phyloP scores from a whole-genome alignment of 2,888 invertebrate genomes.

The Nymphalis c-album region DNA sequence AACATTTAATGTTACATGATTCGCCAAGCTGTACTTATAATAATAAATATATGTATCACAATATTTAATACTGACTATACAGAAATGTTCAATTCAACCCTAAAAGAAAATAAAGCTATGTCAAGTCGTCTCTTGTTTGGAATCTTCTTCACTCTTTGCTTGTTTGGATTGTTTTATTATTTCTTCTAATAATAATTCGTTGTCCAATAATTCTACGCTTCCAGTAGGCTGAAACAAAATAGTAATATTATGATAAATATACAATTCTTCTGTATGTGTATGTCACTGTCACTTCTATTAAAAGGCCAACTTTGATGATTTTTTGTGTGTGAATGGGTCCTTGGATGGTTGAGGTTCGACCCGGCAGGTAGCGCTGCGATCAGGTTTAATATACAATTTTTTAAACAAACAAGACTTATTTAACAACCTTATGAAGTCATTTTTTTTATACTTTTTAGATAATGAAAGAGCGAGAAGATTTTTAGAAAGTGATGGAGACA shows the following conservation, averaged over 20 bases:
- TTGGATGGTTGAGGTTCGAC: no score
- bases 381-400: no score
- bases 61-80: slow-evolving; percentile 70
- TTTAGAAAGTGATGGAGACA: no score
- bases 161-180: slow-evolving; percentile 63
- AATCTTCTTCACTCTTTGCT: slow-evolving; percentile 51
- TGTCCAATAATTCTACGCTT: slow-evolving; percentile 68
- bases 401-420: no score
- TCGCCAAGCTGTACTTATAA: slow-evolving; percentile 37
- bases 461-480: no score
- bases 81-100: slow-evolving; percentile 53
- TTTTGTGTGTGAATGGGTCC: no score
- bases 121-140: slow-evolving; percentile 67
- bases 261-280: neutral
- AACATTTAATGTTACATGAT: slow-evolving; percentile 28
- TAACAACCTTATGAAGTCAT: no score
- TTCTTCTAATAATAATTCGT: slow-evolving; percentile 70
- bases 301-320: no score
- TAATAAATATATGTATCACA: slow-evolving; percentile 49
- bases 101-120: slow-evolving; percentile 65
- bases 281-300: neutral
- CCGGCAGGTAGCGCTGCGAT: no score
- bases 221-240: slow-evolving; percentile 62
- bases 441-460: no score
- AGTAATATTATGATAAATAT: neutral